These are phyloP conservation scores for Condylostylus longicornis DNA, from an alignment of 1,140 invertebrate species.

Conservation along the genomic window DNA sequence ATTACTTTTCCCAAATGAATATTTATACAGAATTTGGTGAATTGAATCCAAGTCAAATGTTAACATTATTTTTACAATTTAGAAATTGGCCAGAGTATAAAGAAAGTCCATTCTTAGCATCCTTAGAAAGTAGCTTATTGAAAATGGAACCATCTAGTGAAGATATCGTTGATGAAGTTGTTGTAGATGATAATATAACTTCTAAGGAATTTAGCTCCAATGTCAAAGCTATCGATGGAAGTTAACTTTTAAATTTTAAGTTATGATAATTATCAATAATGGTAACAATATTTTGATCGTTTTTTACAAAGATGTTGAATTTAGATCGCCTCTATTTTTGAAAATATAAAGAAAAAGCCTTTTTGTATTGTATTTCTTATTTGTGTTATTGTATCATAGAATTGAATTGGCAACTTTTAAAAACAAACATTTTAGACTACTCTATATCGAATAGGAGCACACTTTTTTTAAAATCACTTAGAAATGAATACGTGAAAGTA, in stretches of 20 bases:
- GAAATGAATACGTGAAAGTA: too few species aligned
- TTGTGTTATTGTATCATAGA: too few species aligned
- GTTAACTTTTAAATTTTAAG: neutral
- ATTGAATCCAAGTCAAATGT: conserved; percentile 37
- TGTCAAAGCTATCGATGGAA: neutral
- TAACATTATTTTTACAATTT: conserved; percentile 39
- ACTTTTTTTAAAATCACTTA: too few species aligned
- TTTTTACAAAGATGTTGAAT: conserved; percentile 6
- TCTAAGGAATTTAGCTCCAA: neutral
- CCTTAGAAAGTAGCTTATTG: conserved; percentile 35
- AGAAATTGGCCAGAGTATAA: conserved; percentile 42
- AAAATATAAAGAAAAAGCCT: neutral
- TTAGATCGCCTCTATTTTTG: conserved; percentile 7
- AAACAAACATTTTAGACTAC: too few species aligned
- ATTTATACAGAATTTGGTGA: conserved; percentile 47
- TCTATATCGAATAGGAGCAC: too few species aligned
- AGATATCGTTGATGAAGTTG: conserved; percentile 15
- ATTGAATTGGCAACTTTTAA: too few species aligned
- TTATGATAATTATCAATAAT: too few species aligned
- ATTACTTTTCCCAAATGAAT: conserved; percentile 38
- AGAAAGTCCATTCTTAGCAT: conserved; percentile 38
- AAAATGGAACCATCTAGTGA: conserved; percentile 24
- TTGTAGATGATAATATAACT: conserved; percentile 20
- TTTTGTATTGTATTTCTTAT: neutral
- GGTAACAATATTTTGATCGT: too few species aligned